Conservation (phyloP, 2,888 invertebrate genomes). For the Hirtodrosophila confusa region DNA sequence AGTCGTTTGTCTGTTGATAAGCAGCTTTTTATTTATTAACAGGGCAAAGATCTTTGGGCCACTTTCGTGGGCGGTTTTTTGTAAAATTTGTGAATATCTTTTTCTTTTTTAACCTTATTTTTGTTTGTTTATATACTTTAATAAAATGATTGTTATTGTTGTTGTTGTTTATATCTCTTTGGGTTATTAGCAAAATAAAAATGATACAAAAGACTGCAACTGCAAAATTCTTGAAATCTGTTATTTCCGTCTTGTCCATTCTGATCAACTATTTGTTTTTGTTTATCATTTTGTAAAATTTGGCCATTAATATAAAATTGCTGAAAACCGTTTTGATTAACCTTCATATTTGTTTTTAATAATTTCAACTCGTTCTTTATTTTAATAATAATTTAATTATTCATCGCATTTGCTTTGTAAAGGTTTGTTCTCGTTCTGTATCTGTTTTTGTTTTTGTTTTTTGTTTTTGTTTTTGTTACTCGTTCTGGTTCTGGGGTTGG, state of each 20-base stretch:
- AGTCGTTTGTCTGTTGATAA: conserved; percentile 49
- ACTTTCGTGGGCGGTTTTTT: conserved; percentile 48
- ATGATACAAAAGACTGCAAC: conserved; percentile 62
- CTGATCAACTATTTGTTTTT: conserved; percentile 8
- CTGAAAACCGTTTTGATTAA: conserved; percentile 77
- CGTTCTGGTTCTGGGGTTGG: conserved; percentile 42
- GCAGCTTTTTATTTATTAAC: conserved; percentile 53
- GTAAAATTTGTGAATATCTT: conserved; percentile 64
- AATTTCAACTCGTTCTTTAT: conserved; percentile 2
- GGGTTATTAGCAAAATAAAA: conserved; percentile 77
- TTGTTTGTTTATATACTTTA: conserved; percentile 5
- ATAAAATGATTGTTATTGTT: conserved; percentile 49
- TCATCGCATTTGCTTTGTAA: conserved; percentile 21
- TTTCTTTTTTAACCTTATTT: conserved; percentile 5
- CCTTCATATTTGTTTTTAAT: conserved; percentile 37
- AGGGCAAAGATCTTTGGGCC: conserved; percentile 34
- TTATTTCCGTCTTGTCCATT: conserved; percentile 9
- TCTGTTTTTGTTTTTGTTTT: conserved; percentile 36
- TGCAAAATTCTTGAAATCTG: conserved; percentile 34
- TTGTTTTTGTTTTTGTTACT: conserved; percentile 27
- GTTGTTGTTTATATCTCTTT: conserved; percentile 54
- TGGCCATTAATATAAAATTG: conserved; percentile 75
- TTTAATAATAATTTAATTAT: background rate
- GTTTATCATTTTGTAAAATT: conserved; percentile 67
- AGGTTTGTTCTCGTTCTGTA: conserved; percentile 12